phyloP scores from a whole-genome alignment of 2,113 vertebrate genomes.

The Falcunculus frontatus region DNA sequence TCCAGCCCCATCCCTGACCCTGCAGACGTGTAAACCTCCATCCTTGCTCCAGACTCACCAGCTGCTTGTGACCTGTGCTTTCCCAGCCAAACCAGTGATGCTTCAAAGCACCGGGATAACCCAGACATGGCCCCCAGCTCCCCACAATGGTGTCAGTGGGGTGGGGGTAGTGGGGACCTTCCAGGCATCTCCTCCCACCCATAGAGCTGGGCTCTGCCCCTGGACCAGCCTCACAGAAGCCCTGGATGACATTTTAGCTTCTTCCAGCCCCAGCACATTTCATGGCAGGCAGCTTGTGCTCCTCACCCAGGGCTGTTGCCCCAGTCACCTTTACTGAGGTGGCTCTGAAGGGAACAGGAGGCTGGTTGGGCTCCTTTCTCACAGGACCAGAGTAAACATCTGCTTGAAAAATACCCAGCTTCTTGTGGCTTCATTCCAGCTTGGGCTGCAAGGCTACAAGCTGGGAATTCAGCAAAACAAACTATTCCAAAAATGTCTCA shows the following conservation, averaged over 20 bases:
- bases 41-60: background rate
- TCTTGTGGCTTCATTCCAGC: conserved; percentile 26
- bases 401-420: conserved; percentile 29
- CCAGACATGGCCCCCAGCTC: rapidly evolving
- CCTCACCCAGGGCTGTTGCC: background rate
- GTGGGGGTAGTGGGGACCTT: background rate
- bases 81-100: background rate
- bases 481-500: conserved; percentile 34
- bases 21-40: background rate
- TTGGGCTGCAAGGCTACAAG: background rate
- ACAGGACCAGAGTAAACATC: background rate
- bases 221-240: background rate
- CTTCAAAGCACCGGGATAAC: background rate
- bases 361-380: background rate
- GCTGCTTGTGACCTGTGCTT: background rate
- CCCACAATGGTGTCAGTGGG: rapidly evolving
- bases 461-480: conserved; percentile 40
- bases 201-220: background rate
- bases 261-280: background rate
- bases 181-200: background rate
- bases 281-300: background rate
- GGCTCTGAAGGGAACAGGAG: background rate
- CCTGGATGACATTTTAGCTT: background rate
- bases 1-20: background rate
- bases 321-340: background rate